phyloP scores from a whole-genome alignment of 2,113 vertebrate species.

The Tragelaphus imberbis region DNA sequence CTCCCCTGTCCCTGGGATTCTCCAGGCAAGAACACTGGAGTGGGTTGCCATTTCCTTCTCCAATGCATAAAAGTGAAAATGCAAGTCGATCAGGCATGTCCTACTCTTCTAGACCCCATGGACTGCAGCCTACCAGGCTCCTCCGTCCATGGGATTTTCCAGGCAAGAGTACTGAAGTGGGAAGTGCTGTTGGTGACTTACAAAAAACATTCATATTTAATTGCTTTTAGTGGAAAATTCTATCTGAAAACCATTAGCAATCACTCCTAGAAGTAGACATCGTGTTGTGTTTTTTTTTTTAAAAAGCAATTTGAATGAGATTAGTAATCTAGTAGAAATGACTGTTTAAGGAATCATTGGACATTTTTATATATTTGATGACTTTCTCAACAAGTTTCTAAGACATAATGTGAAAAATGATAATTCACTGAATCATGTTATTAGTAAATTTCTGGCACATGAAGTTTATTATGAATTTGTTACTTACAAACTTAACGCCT shows the following conservation, averaged over 20 bases:
- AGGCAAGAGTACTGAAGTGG: not conserved
- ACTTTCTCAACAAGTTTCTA: not conserved
- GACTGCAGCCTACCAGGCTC: not conserved
- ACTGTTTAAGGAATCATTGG: not conserved
- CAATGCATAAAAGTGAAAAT: not conserved
- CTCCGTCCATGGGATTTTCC: not conserved
- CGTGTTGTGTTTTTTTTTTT: not conserved
- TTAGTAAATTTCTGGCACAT: not conserved
- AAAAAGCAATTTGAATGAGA: not conserved
- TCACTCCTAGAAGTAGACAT: not conserved
- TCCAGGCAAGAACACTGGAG: not conserved
- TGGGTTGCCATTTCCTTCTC: not conserved
- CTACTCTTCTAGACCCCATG: rapidly evolving
- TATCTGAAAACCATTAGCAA: not conserved
- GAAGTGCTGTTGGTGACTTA: not conserved
- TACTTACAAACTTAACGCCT: not conserved
- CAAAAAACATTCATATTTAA: not conserved
- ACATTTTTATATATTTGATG: not conserved
- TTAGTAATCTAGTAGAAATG: not conserved
- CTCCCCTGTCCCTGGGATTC: not conserved
- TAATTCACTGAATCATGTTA: not conserved
- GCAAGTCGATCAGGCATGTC: not conserved
- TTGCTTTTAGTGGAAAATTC: not conserved
- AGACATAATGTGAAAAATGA: not conserved
- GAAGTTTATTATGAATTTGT: not conserved